Evolutionary conservation across 2,113 vertebrate species (phyloP).

Genomic region (Anolis carolinensis): DNA sequence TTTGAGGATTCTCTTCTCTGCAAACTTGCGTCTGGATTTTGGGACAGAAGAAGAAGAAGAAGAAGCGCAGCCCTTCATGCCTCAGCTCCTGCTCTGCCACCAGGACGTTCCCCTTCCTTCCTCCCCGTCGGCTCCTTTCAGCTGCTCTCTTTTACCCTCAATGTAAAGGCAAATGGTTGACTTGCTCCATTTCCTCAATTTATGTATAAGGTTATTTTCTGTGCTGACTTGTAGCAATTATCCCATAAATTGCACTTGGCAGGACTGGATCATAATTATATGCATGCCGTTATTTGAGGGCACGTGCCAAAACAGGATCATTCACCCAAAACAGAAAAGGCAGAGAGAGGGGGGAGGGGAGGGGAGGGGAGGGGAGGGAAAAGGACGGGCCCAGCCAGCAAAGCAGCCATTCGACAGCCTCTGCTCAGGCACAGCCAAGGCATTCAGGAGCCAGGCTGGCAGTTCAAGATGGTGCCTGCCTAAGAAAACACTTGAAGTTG

Average conservation of each 20-base stretch:
- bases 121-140: not conserved
- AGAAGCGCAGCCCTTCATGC: too few relatives aligned
- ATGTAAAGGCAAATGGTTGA: accelerated
- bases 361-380: too few relatives aligned
- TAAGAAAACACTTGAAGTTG: too few relatives aligned
- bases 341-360: accelerated
- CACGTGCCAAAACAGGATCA: not conserved
- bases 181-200: not conserved
- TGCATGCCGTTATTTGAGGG: not conserved
- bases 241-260: not conserved
- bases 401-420: accelerated
- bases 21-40: too few relatives aligned
- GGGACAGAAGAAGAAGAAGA: too few relatives aligned
- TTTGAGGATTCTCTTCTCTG: too few relatives aligned
- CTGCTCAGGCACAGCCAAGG: too few relatives aligned
- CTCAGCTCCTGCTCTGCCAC: too few relatives aligned
- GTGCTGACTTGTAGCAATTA: not conserved
- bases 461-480: too few relatives aligned
- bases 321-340: not conserved
- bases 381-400: not conserved
- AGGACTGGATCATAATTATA: not conserved
- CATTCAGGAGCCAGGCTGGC: not conserved
- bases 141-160: accelerated
- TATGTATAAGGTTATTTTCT: constrained; percentile 1
- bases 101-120: too few relatives aligned